Evolutionary conservation across 2,797 vertebrate species (phyloP), one percentile per base, ranked within the genome.

Genomic region (Bucorvus abyssinicus): DNA sequence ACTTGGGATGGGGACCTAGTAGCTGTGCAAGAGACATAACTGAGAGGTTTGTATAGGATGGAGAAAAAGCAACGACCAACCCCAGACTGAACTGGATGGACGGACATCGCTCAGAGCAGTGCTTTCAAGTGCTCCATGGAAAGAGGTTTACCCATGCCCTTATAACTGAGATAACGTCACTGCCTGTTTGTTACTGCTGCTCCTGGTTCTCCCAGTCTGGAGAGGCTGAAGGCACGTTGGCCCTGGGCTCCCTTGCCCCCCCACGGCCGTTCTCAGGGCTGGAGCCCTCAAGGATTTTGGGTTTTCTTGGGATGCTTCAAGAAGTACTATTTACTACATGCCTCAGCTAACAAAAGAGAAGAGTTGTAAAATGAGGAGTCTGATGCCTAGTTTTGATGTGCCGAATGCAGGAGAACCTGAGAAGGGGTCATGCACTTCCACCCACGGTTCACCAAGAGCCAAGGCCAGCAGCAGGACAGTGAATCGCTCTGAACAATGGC

Each of bases 171-270:
- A 1, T 4, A 3, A 36, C 26, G 17, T 23, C 60, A 6, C 49
- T 12, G 32, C 44, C 67, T 52, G 2, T 1, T 57, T 53, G 7
- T 38, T 57, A 11, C 53, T 11, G 9, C 53, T 53, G 7, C 57
- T 52, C 44, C 57, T 40, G 1, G 0, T 44, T 45, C 34, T 47
- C 22, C 23, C 0, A 1, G 11, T 3, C 36, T 3, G 18, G 69
- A 50, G 14, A 36, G 29, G 73, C 65, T 23, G 80, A 40, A 26
- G 44, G 34, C 45, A 49, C 15, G 7, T 0, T 1, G 38, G 8
- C 4, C 16, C 30, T 1, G 42, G 24, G 27, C 49, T 80, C 38
- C 29, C 59, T 7, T 2, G 32, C 15, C 22, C 19, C 42, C 45
- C 49, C 13, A 7, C 1, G 42, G 38, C 52, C 1, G 0, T 5